Base-by-base conservation (phyloP, 92 coral and sea anemone genomes). In the Meandrina meandrites region DNA sequence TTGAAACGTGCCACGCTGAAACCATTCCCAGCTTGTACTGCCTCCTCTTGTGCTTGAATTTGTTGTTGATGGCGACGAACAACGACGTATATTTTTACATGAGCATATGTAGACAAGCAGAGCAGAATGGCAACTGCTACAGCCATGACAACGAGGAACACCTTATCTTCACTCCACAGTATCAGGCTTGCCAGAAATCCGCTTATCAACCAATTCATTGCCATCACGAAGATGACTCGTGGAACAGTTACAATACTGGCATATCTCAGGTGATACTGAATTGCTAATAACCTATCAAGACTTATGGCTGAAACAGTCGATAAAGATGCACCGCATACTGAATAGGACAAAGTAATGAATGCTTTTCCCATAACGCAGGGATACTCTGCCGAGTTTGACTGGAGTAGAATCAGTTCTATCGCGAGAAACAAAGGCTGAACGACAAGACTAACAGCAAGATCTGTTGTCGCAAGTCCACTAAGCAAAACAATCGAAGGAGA, bases 1-100 rank as follows among this genome's bases (percentile, higher is more conserved):
- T 76, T 76, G 22, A 76, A 76, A 15, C 80, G 80, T 22, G 57
- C 80, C 60, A 76, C 9, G 32, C 45, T 42, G 10, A 40, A 76
- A 11, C 76, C 42, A 35, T 31, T 34, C 1, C 60, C 60, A 14
- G 22, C 57, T 50, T 76, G 80, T 12, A 76, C 80, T 24, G 60
- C 80, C 30, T 15, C 18, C n/a, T 32, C 58, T 76, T 76, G 80
- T 1, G 56, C 30, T 24, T 42, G 54, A 14, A 76, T 76, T 76
- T 76, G 80, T 50, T 27, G 56, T 50, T 76, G 57, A 40, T 76
- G 80, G 0, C 36, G 80, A 22, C 80, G 56, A 76, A 47, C 80
- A 22, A 40, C 11, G 17, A 48, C 60, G 21, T 76, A 76, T 8
- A 76, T 76, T 76, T 40, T 42, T 15, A 76, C 15, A 47, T 76